Base-by-base conservation (phyloP, 2,113 vertebrate genomes). In the Neopipo cinnamomea region DNA sequence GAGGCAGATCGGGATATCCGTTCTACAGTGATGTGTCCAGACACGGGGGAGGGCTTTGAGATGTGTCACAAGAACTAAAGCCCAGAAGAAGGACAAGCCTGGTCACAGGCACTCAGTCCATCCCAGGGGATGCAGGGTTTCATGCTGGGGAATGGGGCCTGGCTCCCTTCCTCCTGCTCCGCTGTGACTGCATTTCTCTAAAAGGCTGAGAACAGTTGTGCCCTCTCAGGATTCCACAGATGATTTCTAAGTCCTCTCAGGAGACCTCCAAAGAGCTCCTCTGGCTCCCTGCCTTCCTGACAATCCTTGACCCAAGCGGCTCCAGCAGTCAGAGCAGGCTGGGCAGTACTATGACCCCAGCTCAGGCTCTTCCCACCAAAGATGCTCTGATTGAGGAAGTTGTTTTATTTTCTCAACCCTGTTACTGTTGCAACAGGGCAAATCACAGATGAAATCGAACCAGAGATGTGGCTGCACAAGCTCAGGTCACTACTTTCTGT, bases 21-120 rank as follows among this genome's bases (percentile, higher is more conserved):
- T 65, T 79, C 83, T 6, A 11, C 35, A 83, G 27, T 5, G 24
- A 61, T n/a, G 41, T 84, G 56, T 50, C 42, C 56, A 84, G 80
- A 59, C 42, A 35, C 0, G 0, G 50, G 20, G 31, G 18, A 11
- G 23, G 22, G 12, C 42, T 62, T 24, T 3, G 9, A 41, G n/a
- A 66, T 46, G 61, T 4, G 3, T 25, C 52, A 70, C 58, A 52
- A 71, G 78, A 76, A 46, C 21, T 42, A 37, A 94, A 91, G 25
- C 62, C 41, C 74, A 37, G 28, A 68, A 62, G 50, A 76, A 49
- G 15, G 66, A 47, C 31, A 65, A 53, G 49, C 25, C 58, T 30
- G 46, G 67, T 6, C 2, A 3, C 55, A 11, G 5, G 28, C 7
- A 1, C 44, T 61, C 0, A 0, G 25, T 56, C 47, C 41, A 31